Evolutionary conservation across 2,797 vertebrate genomes (phyloP).

Genomic region (Pseudochirops corinnae): DNA sequence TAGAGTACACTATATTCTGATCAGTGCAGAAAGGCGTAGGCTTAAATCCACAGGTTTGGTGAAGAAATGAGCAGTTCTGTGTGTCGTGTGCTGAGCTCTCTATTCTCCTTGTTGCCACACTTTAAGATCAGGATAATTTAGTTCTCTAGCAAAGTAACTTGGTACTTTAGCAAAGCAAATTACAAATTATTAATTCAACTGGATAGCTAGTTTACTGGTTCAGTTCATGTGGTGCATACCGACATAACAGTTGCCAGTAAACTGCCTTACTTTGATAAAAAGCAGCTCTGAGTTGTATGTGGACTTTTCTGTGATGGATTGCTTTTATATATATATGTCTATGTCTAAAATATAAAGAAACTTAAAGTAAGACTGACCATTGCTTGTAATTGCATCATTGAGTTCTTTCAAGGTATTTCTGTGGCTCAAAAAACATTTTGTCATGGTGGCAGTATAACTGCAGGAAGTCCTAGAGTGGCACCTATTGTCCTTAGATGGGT

Average conservation of each 20-base stretch:
- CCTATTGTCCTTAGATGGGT: neutral
- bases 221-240: constrained; percentile 3
- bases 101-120: constrained; percentile 26
- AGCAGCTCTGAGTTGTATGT: constrained; percentile 25
- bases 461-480: constrained; percentile 30
- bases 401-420: constrained; percentile 39
- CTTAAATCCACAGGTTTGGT: constrained; percentile 43
- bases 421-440: constrained; percentile 22
- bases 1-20: constrained; percentile 27
- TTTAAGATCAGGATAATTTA: constrained; percentile 43
- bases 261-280: constrained; percentile 21
- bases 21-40: constrained; percentile 16
- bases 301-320: constrained; percentile 34
- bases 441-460: constrained; percentile 8
- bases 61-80: constrained; percentile 7
- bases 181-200: constrained; percentile 37
- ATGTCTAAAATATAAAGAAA: neutral
- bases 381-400: constrained; percentile 55
- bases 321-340: constrained; percentile 4
- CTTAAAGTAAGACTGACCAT: constrained; percentile 24
- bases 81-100: constrained; percentile 2
- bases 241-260: constrained; percentile 26
- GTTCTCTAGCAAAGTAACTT: constrained; percentile 26
- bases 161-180: constrained; percentile 41
- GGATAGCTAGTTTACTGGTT: constrained; percentile 22